Conservation (phyloP, 2,888 invertebrate genomes). For the Volucella inanis region DNA sequence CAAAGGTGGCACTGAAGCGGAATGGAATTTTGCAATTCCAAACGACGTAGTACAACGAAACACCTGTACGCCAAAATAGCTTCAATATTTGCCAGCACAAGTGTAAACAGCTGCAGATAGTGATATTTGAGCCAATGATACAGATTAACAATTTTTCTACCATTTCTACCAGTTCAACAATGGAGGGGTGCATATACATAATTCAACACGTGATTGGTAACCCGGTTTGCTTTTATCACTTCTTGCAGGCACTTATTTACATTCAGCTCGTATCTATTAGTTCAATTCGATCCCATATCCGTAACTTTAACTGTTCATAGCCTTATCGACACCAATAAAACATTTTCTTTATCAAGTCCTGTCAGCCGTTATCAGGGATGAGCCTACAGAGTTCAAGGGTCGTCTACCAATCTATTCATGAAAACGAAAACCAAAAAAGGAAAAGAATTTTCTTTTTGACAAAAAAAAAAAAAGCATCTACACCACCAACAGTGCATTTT, state of each 20-base stretch:
- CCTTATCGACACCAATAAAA: conserved; percentile 26
- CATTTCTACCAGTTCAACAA: neutral
- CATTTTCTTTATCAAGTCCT: conserved; percentile 18
- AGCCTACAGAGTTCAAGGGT: conserved; percentile 12
- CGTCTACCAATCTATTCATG: conserved; percentile 10
- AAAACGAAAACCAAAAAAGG: neutral
- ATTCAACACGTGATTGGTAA: conserved; percentile 63
- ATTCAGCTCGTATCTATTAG: neutral
- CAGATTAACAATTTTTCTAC: conserved; percentile 1
- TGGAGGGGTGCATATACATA: conserved; percentile 22
- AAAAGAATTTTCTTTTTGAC: too few species aligned
- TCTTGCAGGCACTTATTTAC: neutral
- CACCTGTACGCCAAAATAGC: conserved; percentile 61
- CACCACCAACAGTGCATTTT: conserved; percentile 43
- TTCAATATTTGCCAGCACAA: conserved; percentile 24
- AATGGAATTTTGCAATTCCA: conserved; percentile 65
- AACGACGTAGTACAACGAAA: conserved; percentile 12
- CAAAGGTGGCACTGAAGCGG: conserved; percentile 39
- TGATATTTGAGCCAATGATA: conserved; percentile 3
- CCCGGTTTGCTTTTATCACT: conserved; percentile 32
- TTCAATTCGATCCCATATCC: neutral
- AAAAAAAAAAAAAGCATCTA: conserved; percentile 1
- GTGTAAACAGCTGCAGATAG: conserved; percentile 9
- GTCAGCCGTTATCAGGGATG: conserved; percentile 29
- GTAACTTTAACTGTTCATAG: neutral